phyloP scores from a whole-genome alignment of 2,888 invertebrate species.

The Lutraria lutraria region DNA sequence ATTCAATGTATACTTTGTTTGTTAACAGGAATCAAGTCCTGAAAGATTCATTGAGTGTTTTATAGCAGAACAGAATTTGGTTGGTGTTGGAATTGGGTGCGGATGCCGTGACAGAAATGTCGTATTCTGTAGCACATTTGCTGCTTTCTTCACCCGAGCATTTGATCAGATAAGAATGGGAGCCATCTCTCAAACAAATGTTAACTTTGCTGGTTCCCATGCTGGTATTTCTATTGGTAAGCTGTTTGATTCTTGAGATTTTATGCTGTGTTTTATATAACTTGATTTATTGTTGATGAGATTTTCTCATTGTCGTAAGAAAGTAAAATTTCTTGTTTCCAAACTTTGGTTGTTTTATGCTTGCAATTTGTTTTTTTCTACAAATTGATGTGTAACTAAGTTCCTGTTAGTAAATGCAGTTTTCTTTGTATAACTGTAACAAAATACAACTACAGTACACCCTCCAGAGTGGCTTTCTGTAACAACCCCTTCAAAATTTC shows the following conservation, averaged over 20 bases:
- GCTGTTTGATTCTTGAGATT: neutral
- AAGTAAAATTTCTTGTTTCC: too few species aligned
- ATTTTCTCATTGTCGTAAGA: neutral
- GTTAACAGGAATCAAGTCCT: constrained; percentile 87
- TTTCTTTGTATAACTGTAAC: too few species aligned
- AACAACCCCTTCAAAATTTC: too few species aligned
- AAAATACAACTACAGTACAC: too few species aligned
- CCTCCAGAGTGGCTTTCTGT: too few species aligned
- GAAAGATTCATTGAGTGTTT: constrained; percentile 97
- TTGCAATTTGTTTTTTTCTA: too few species aligned
- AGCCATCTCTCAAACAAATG: constrained; percentile 98
- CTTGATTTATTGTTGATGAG: neutral
- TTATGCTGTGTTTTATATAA: neutral
- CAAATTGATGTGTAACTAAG: too few species aligned
- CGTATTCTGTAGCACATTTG: constrained; percentile 98
- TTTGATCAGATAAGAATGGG: constrained; percentile 99
- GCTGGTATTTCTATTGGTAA: constrained; percentile 98
- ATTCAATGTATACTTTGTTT: constrained; percentile 34
- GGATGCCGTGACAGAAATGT: constrained; percentile 97
- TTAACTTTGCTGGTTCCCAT: constrained; percentile 98
- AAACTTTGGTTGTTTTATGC: too few species aligned
- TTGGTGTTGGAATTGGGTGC: constrained; percentile 96
- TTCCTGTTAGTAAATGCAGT: too few species aligned
- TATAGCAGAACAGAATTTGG: constrained; percentile 99
- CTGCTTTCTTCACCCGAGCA: constrained; percentile 98